Evolutionary conservation across 1,140 invertebrate genomes (phyloP).

Genomic region (Brachionus calyciflorus): DNA sequence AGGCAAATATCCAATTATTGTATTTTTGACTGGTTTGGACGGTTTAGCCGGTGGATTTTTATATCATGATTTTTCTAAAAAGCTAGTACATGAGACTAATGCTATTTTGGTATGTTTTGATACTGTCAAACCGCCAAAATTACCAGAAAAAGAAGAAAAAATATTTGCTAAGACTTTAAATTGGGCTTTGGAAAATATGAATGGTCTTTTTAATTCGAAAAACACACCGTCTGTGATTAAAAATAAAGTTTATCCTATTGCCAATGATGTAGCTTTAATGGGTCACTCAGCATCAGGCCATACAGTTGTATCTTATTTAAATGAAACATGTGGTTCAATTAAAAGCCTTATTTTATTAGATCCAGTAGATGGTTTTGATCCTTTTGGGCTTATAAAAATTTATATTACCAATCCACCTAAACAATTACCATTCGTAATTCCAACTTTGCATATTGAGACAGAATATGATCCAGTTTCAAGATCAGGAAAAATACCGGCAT

Average conservation of each 20-base stretch:
- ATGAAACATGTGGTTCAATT: slow-evolving; percentile 32
- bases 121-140: slow-evolving; percentile 1
- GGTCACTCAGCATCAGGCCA: slow-evolving; percentile 38
- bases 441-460: slow-evolving; percentile 15
- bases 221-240: neutral
- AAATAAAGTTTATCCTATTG: neutral
- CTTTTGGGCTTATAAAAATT: slow-evolving; percentile 28
- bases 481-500: neutral
- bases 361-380: slow-evolving; percentile 43
- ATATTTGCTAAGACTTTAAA: neutral
- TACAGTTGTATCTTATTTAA: slow-evolving; percentile 37
- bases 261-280: neutral
- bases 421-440: slow-evolving; percentile 27
- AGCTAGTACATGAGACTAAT: slow-evolving; percentile 8
- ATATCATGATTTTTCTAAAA: slow-evolving; percentile 20
- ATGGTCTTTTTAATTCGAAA: slow-evolving; percentile 9
- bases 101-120: slow-evolving; percentile 20
- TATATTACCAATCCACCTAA: slow-evolving; percentile 40
- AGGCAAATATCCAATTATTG: neutral
- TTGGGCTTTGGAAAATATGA: slow-evolving; percentile 5
- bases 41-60: neutral
- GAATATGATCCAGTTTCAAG: neutral
- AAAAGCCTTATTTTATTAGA: slow-evolving; percentile 40
- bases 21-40: slow-evolving; percentile 20
- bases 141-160: slow-evolving; percentile 13